Base-by-base conservation (phyloP, 2,113 vertebrate genomes). In the zebrafish (Danio rerio) region DNA sequence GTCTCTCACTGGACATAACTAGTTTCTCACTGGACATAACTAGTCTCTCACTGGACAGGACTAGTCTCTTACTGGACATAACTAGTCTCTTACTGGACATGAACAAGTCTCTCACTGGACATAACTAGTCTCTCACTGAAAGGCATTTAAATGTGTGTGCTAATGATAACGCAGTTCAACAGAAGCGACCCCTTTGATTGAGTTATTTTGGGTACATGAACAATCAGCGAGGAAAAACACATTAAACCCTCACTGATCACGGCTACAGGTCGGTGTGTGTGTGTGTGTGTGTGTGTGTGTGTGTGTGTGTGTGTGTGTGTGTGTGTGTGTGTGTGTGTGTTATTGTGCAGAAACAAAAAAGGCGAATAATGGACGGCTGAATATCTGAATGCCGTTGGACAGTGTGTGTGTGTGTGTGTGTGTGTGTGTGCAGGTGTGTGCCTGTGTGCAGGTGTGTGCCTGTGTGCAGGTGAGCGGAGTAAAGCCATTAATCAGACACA, bases 391-490 rank as follows among this genome's bases (percentile, higher is more conserved):
- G 73, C 83, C 73, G 40, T 81, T 12, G 53, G 56, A 72, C 20
- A 31, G 65, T 68, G 56, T 58, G 56, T 58, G 31, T 31, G 31
- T 31, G 31, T 31, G 31, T 3, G 3, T 1, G 31, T 31, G 31
- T 3, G 31, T 31, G 31, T 9, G 11, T 72, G 71, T 62, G 78
- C 83, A 81, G 83, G 83, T 84, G 83, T 81, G 49, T n/a, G n/a
- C n/a, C n/a, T 58, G 31, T 31, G 31, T 31, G 31, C 3, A 3
- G 1, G 3, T 1, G 31, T 31, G 31, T 3, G 31, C 3, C 1
- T 9, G 11, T 72, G 71, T 62, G 78, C 83, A 81, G 83, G 83
- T 84, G 83, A 76, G 49, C 53, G 4, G 71, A n/a, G 62, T 55
- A 58, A 66, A 76, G n/a, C 75, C 63, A 47, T 81, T 52, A 52